Percentiles rank a stretch among this genome's conserved stretches.
phyloP scores from a whole-genome alignment of 1,140 invertebrate genomes.

The Brachionus koreanus region DNA sequence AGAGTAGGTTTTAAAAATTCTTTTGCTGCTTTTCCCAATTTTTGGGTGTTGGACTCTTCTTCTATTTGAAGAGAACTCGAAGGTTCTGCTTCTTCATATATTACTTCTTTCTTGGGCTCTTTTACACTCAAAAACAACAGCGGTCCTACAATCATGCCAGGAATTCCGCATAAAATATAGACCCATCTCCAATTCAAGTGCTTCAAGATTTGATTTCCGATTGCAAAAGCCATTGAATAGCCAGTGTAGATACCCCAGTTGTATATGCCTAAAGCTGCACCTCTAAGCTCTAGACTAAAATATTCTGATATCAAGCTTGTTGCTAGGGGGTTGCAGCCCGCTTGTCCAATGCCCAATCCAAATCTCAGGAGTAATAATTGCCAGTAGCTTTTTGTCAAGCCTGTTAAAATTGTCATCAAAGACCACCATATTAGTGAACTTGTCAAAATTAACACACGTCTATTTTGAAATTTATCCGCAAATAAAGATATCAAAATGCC shows the following conservation, averaged over 20 bases:
- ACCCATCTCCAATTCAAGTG: conserved; percentile 72
- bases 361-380: conserved; percentile 79
- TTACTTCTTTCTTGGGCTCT: conserved; percentile 63
- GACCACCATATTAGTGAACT: conserved; percentile 75
- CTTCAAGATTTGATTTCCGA: conserved; percentile 69
- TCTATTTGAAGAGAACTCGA: neutral
- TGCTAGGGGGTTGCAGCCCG: conserved; percentile 81
- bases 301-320: conserved; percentile 77
- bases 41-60: conserved; percentile 24
- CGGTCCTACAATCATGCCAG: conserved; percentile 70
- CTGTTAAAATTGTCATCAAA: conserved; percentile 74
- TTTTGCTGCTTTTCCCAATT: conserved; percentile 49
- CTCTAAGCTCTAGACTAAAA: conserved; percentile 66
- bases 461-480: conserved; percentile 60
- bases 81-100: conserved; percentile 26
- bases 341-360: conserved; percentile 77
- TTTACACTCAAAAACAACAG: conserved; percentile 72
- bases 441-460: conserved; percentile 68
- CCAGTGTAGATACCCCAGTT: conserved; percentile 94
- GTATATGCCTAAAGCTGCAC: conserved; percentile 82
- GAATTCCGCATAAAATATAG: conserved; percentile 75
- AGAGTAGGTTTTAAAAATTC: conserved; percentile 72
- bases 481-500: conserved; percentile 78
- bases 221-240: conserved; percentile 83
- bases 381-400: conserved; percentile 79